Conservation (phyloP, 1,140 invertebrate species). For the Latrodectus geometricus region DNA sequence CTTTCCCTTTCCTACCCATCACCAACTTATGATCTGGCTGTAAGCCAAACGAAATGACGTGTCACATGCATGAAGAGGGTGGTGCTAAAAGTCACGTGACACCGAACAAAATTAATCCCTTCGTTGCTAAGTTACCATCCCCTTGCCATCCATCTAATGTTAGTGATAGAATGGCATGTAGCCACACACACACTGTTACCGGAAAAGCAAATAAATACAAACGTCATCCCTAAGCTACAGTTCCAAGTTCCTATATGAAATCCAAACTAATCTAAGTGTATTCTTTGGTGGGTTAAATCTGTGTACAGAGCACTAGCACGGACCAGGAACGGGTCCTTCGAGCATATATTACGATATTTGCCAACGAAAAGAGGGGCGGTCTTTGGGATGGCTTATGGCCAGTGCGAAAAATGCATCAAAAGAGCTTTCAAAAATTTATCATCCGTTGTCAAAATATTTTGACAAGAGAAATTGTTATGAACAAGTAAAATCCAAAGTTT, state of each 20-base stretch:
- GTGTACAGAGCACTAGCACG: background rate
- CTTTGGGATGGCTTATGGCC: no score
- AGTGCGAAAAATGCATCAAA: no score
- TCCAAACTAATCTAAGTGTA: background rate
- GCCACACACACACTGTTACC: background rate
- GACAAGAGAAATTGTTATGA: no score
- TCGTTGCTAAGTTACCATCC: constrained; percentile 28
- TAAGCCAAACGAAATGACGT: constrained; percentile 13
- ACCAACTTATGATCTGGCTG: background rate
- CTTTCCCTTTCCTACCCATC: constrained; percentile 2
- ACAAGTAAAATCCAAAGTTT: no score
- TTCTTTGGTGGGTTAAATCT: background rate
- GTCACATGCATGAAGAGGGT: constrained; percentile 8
- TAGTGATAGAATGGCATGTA: constrained; percentile 13
- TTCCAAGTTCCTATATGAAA: background rate
- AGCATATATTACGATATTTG: no score
- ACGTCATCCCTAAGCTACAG: background rate
- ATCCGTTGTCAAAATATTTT: no score
- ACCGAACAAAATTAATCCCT: constrained; percentile 6
- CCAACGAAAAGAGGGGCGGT: no score
- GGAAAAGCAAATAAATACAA: constrained; percentile 28
- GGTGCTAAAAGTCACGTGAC: constrained; percentile 29
- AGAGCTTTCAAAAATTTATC: no score
- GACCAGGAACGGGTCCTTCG: background rate
- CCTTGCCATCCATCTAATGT: background rate